Evolutionary conservation across 1,140 invertebrate species (phyloP).

Genomic region (Tetragonula clypearis): DNA sequence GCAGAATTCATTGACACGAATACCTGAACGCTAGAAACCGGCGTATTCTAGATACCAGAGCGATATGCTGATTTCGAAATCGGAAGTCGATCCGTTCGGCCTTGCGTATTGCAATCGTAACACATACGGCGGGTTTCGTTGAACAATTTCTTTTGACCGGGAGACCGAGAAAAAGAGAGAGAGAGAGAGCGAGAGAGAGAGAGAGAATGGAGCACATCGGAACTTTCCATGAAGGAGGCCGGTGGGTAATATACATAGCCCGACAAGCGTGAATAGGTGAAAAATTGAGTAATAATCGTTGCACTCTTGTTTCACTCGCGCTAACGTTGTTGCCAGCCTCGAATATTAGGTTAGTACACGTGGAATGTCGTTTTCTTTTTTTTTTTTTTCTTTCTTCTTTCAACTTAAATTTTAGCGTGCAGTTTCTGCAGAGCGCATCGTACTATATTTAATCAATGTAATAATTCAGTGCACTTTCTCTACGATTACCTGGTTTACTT

Average conservation of each 20-base stretch:
- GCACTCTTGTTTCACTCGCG: neutral
- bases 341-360: neutral
- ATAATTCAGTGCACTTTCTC: neutral
- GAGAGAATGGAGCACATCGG: conserved; percentile 27
- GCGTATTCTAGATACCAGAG: conserved; percentile 46
- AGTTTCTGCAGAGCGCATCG: neutral
- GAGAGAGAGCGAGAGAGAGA: neutral
- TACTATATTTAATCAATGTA: neutral
- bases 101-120: conserved; percentile 45
- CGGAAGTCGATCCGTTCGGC: conserved; percentile 57
- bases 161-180: neutral
- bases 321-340: neutral
- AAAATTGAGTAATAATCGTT: conserved; percentile 42
- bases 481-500: neutral
- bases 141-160: conserved; percentile 53
- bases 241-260: conserved; percentile 47
- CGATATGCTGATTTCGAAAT: conserved; percentile 52
- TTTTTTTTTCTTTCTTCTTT: too few species aligned
- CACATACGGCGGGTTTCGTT: conserved; percentile 6
- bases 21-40: conserved; percentile 39
- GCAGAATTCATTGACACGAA: conserved; percentile 48
- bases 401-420: neutral
- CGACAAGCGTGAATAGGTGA: conserved; percentile 1
- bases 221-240: conserved; percentile 56
- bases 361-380: neutral